phyloP scores from a whole-genome alignment of 2,888 invertebrate genomes.

The Phaonia tiefii region DNA sequence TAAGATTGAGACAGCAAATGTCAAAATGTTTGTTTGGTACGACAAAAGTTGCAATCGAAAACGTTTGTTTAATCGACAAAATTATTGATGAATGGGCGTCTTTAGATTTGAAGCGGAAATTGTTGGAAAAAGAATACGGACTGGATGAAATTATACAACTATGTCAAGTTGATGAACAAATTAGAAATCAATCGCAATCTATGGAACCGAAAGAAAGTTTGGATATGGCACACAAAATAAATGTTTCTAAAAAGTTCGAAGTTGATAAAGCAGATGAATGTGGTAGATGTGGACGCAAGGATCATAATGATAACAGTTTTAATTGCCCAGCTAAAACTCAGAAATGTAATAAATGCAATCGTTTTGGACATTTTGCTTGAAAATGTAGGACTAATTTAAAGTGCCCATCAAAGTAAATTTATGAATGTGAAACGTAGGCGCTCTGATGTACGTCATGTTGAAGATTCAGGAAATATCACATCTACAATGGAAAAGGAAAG shows the following conservation, averaged over 20 bases:
- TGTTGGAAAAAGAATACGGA: conserved; percentile 62
- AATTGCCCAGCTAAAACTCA: too few relatives aligned
- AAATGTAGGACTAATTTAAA: conserved; percentile 59
- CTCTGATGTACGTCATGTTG: conserved; percentile 44
- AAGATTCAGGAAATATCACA: conserved; percentile 49
- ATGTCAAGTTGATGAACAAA: too few relatives aligned
- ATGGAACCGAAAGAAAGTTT: conserved; percentile 55
- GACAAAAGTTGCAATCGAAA: conserved; percentile 51
- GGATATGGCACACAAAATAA: conserved; percentile 61
- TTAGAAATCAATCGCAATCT: conserved; percentile 60
- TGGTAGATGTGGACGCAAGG: conserved; percentile 61
- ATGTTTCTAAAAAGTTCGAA: conserved; percentile 48
- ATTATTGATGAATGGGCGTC: too few relatives aligned
- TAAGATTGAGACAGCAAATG: conserved; percentile 49
- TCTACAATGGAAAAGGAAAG: conserved; percentile 41
- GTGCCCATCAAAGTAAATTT: conserved; percentile 42
- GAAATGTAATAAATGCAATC: conserved; percentile 58
- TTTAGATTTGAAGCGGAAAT: conserved; percentile 63
- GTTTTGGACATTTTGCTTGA: conserved; percentile 53
- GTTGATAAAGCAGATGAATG: conserved; percentile 51
- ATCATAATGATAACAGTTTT: conserved; percentile 56
- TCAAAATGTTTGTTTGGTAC: conserved; percentile 50
- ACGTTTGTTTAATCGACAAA: conserved; percentile 63
- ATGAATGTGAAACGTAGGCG: conserved; percentile 46
- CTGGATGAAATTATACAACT: conserved; percentile 51